These are phyloP conservation scores for Antigone vipio DNA, from an alignment of 2,113 vertebrate species.

Conservation along the genomic window DNA sequence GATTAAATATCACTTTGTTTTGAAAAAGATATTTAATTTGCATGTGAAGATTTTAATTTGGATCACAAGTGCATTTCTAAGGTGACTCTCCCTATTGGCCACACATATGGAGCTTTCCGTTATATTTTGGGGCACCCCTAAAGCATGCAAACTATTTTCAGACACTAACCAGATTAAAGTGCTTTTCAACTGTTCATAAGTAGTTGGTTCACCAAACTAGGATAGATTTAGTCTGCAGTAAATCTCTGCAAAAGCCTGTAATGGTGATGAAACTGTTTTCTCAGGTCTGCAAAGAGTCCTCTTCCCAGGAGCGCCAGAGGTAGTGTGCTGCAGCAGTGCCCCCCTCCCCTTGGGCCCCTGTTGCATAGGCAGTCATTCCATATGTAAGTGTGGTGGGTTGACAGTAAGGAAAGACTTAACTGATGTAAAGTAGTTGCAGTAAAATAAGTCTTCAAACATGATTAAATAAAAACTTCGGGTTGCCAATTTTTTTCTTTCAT, in stretches of 20 bases:
- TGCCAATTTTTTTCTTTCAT: not conserved
- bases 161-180: not conserved
- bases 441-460: not conserved
- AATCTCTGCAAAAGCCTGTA: not conserved
- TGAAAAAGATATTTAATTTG: not conserved
- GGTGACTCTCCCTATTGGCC: not conserved
- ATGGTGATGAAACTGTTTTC: not conserved
- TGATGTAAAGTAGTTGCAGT: not conserved
- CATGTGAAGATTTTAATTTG: not conserved
- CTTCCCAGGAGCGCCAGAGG: not conserved
- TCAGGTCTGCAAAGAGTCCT: not conserved
- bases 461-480: not conserved
- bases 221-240: not conserved
- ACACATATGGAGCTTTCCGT: not conserved
- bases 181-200: not conserved
- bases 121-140: not conserved
- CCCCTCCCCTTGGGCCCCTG: accelerated
- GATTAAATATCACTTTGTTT: not conserved
- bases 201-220: not conserved
- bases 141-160: not conserved
- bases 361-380: not conserved
- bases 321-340: accelerated
- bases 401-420: not conserved
- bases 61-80: not conserved
- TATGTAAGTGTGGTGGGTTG: too few relatives aligned